Conservation (phyloP, 2,888 invertebrate genomes). For the Gandaritis pyraliata region DNA sequence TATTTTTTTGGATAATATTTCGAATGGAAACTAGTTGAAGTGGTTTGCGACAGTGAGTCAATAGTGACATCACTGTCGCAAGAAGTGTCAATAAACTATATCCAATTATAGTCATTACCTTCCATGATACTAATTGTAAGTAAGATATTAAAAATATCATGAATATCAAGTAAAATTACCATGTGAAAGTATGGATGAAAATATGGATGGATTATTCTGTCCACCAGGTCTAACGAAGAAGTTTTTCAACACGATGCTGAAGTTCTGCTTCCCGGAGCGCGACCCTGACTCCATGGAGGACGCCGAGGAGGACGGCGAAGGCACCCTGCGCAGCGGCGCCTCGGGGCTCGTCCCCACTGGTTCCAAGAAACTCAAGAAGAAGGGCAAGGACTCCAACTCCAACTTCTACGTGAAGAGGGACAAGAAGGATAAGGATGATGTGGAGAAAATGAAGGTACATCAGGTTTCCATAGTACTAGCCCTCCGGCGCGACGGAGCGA, state of each 20-base stretch:
- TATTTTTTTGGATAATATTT: conserved; percentile 4
- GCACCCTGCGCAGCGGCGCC: conserved; percentile 66
- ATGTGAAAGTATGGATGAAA: no score
- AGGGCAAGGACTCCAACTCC: conserved; percentile 90
- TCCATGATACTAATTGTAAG: no score
- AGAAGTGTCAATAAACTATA: neutral
- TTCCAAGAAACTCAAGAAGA: conserved; percentile 80
- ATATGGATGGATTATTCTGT: no score
- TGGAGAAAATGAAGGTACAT: conserved; percentile 96
- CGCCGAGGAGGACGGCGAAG: conserved; percentile 81
- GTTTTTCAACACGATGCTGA: conserved; percentile 98
- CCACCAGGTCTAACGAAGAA: conserved; percentile 95
- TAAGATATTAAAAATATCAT: no score
- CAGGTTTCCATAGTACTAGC: no score
- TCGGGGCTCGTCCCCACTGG: conserved; percentile 75
- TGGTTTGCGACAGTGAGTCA: conserved; percentile 11
- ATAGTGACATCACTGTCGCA: conserved; percentile 7
- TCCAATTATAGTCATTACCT: no score
- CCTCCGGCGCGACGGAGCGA: no score
- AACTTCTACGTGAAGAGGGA: conserved; percentile 96
- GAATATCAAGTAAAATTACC: no score
- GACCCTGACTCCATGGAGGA: conserved; percentile 93
- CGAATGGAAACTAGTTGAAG: conserved; percentile 12
- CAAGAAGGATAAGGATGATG: conserved; percentile 94
- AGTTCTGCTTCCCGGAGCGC: conserved; percentile 98